Evolutionary conservation across 1,140 invertebrate species (phyloP).

Genomic region (Anastrepha obliqua): DNA sequence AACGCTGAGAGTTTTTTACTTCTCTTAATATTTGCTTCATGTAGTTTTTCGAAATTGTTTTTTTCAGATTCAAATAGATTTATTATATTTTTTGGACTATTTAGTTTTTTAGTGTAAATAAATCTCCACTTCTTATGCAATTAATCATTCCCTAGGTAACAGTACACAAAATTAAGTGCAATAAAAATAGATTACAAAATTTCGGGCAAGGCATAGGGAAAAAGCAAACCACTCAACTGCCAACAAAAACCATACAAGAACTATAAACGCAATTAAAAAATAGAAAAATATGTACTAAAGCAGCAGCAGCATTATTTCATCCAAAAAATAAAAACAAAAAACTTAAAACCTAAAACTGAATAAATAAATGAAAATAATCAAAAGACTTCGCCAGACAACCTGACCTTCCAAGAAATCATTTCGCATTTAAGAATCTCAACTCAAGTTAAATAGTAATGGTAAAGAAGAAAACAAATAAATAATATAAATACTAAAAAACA

Average conservation of each 20-base stretch:
- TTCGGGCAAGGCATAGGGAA: background rate
- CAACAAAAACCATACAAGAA: background rate
- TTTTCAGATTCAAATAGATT: no score
- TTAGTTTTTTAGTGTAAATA: background rate
- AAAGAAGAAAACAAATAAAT: constrained; percentile 12
- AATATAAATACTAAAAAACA: background rate
- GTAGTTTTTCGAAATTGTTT: no score
- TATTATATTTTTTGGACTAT: no score
- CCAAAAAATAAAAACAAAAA: background rate
- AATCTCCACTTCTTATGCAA: background rate
- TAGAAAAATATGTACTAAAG: constrained; percentile 1
- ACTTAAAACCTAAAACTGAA: background rate
- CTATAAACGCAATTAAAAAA: constrained; percentile 36
- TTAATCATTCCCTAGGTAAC: constrained; percentile 14
- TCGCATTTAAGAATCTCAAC: constrained; percentile 14
- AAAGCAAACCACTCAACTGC: background rate
- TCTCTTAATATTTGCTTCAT: no score
- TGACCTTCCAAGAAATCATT: constrained; percentile 51
- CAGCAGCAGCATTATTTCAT: background rate
- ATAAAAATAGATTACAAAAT: constrained; percentile 13
- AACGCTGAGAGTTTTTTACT: no score
- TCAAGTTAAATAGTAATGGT: constrained; percentile 16
- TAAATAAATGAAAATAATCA: constrained; percentile 38
- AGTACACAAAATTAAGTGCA: constrained; percentile 12
- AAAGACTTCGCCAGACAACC: constrained; percentile 33